phyloP scores from a whole-genome alignment of 2,797 vertebrate genomes.

The Tapirus indicus region DNA sequence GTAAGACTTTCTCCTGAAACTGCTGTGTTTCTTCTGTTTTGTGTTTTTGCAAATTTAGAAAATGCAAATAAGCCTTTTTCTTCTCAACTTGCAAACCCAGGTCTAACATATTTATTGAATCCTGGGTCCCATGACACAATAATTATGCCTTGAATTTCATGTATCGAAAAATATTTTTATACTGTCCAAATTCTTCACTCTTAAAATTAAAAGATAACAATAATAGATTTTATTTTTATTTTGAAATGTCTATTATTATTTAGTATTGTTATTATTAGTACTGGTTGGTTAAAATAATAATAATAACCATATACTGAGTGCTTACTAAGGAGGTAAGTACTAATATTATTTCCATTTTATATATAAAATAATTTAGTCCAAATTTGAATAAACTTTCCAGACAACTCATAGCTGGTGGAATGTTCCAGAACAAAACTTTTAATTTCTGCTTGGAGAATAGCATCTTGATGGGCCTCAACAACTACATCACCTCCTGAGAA shows the following conservation, averaged over 20 bases:
- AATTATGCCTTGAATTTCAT: not conserved
- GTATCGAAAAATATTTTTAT: not conserved
- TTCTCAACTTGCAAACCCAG: not conserved
- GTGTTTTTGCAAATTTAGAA: not conserved
- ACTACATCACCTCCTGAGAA: slow-evolving; percentile 82
- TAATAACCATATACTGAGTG: not conserved
- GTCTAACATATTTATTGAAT: not conserved
- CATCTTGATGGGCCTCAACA: slow-evolving; percentile 79
- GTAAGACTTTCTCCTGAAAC: not conserved
- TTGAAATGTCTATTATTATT: not conserved
- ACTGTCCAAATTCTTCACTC: not conserved
- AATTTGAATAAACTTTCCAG: slow-evolving; percentile 85
- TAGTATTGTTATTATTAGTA: not conserved
- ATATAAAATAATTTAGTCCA: slow-evolving; percentile 77
- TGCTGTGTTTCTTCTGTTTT: not conserved
- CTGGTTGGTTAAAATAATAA: not conserved
- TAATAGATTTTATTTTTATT: not conserved
- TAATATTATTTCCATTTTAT: not conserved
- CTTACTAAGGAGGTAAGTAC: not conserved
- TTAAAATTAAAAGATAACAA: not conserved
- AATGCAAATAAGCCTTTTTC: not conserved
- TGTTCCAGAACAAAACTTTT: slow-evolving; percentile 87
- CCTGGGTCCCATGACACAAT: not conserved
- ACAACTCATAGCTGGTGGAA: slow-evolving; percentile 78
- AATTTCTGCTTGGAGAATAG: slow-evolving; percentile 89